These are phyloP conservation scores for Latheticus oryzae DNA, from an alignment of 2,888 invertebrate genomes.

Conservation along the genomic window DNA sequence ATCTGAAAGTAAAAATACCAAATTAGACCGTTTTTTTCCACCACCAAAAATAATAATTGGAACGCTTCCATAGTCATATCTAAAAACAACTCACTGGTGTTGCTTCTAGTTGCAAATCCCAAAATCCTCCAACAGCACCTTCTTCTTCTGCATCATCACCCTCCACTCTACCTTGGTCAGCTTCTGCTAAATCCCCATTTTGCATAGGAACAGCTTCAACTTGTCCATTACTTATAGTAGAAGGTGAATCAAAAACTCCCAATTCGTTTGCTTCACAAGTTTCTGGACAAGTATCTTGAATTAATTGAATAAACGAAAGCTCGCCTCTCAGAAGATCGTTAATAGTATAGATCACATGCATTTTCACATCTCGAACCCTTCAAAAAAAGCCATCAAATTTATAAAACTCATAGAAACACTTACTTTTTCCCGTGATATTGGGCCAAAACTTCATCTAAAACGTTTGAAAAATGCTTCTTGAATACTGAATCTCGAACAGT, in stretches of 20 bases:
- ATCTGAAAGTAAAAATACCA: conserved; percentile 45
- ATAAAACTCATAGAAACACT: no score
- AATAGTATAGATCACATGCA: conserved; percentile 57
- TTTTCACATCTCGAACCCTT: conserved; percentile 58
- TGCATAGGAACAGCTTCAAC: conserved; percentile 64
- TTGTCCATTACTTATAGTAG: conserved; percentile 54
- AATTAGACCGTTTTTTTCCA: conserved; percentile 1
- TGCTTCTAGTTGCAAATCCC: conserved; percentile 44
- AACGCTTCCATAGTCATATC: conserved; percentile 8
- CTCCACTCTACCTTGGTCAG: conserved; percentile 77
- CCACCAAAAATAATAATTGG: conserved; percentile 22
- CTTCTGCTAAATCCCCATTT: conserved; percentile 83
- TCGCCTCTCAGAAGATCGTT: conserved; percentile 59
- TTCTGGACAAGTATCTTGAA: conserved; percentile 58
- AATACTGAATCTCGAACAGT: conserved; percentile 62
- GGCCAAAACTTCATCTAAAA: conserved; percentile 63
- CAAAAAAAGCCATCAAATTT: no score
- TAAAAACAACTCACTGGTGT: conserved; percentile 25
- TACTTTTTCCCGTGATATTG: conserved; percentile 66
- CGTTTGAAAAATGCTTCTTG: conserved; percentile 65
- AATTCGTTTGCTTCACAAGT: conserved; percentile 40
- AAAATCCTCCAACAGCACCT: conserved; percentile 63
- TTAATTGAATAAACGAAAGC: conserved; percentile 60
- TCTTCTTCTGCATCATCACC: conserved; percentile 60
- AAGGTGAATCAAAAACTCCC: conserved; percentile 14